A percentile compares a stretch with the other conserved stretches of the same genome.
phyloP scores from a whole-genome alignment of 2,113 vertebrate genomes.

The Leptocoma aspasia region DNA sequence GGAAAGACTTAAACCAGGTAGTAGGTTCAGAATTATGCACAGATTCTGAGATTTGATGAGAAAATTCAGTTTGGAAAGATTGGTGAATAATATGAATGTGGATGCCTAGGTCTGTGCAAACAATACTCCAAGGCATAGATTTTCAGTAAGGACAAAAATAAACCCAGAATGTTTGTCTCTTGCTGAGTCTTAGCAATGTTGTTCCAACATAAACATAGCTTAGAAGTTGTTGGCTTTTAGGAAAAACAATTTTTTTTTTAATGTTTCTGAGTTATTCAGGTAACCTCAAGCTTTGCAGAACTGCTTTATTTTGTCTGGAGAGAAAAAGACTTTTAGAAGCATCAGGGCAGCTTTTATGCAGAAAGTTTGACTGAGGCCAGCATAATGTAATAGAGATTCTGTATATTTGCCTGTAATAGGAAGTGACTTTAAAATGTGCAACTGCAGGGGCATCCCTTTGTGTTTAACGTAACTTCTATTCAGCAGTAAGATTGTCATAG shows the following conservation, averaged over 20 bases:
- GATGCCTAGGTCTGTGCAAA: not conserved
- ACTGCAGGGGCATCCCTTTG: not conserved
- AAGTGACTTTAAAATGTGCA: not conserved
- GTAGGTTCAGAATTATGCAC: not conserved
- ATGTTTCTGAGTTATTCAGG: not conserved
- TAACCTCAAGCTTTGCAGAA: not conserved
- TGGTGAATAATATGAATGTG: not conserved
- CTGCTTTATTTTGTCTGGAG: not conserved
- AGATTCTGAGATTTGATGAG: not conserved
- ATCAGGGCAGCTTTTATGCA: not conserved
- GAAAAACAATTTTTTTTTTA: not conserved
- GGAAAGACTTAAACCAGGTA: not conserved
- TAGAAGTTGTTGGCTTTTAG: not conserved
- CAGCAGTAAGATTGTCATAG: not conserved
- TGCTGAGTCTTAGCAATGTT: not conserved
- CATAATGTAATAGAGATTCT: not conserved
- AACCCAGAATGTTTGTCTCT: not conserved
- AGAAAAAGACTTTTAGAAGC: not conserved
- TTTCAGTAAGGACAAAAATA: constrained; percentile 13
- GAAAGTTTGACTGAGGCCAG: not conserved
- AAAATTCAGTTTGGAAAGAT: not conserved
- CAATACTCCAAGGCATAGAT: not conserved
- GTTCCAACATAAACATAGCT: constrained; percentile 11
- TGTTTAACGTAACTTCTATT: not conserved
- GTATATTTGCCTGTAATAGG: not conserved